A percentile compares a stretch with the other conserved stretches of the same genome.
These are phyloP conservation scores for Apamea sordens DNA, from an alignment of 2,888 invertebrate genomes.

Conservation along the genomic window DNA sequence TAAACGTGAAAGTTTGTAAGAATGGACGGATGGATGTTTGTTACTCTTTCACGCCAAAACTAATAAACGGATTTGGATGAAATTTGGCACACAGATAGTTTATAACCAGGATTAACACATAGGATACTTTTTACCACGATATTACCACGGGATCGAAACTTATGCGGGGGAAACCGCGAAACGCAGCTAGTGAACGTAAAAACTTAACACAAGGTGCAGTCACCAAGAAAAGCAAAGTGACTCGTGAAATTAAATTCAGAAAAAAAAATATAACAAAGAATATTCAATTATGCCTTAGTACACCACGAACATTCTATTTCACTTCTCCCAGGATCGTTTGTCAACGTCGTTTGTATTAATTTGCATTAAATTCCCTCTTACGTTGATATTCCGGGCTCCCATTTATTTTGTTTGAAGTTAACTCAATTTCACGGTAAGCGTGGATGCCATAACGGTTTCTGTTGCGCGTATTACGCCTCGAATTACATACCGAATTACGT, in stretches of 20 bases:
- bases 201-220: background rate
- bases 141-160: too few species aligned
- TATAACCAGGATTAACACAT: too few species aligned
- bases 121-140: too few species aligned
- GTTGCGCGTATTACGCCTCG: constrained; percentile 41
- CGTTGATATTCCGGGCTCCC: constrained; percentile 69
- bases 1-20: too few species aligned
- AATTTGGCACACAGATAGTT: too few species aligned
- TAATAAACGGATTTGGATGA: too few species aligned
- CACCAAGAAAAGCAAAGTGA: background rate
- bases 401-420: constrained; percentile 81
- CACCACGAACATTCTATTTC: constrained; percentile 46
- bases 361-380: constrained; percentile 71
- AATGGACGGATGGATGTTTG: too few species aligned
- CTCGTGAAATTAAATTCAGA: background rate
- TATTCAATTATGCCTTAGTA: constrained; percentile 24
- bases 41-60: too few species aligned
- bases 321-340: constrained; percentile 57
- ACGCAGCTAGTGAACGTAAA: background rate
- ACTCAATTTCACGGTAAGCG: constrained; percentile 81
- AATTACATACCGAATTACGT: background rate
- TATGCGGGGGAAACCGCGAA: too few species aligned
- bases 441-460: constrained; percentile 49
- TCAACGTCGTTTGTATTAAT: constrained; percentile 71
- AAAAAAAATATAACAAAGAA: constrained; percentile 8